phyloP scores from a whole-genome alignment of 2,797 vertebrate species.

The Mormyrops attenuatus region DNA sequence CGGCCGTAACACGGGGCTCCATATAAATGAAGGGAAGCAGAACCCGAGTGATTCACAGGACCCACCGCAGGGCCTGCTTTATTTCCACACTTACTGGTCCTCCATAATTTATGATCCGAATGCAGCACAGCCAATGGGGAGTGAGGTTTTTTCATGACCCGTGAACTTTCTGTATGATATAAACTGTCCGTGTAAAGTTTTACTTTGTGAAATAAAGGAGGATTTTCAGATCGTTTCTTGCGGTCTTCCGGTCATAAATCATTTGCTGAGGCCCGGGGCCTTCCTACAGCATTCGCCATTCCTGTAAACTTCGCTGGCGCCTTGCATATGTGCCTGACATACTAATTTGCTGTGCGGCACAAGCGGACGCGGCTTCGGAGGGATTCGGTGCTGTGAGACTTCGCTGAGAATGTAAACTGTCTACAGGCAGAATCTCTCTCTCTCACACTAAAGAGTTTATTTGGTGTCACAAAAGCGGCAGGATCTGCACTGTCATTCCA shows the following conservation, averaged over 20 bases:
- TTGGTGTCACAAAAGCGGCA: not conserved
- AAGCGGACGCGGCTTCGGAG: not conserved
- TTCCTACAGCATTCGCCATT: not conserved
- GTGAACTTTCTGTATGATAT: not conserved
- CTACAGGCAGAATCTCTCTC: not conserved
- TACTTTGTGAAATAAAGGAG: conserved; percentile 8
- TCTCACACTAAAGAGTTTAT: not conserved
- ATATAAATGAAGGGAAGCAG: not conserved
- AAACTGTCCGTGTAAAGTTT: not conserved
- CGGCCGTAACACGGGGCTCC: not conserved
- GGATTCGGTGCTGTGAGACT: not conserved
- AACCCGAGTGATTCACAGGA: not conserved
- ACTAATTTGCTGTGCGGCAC: not conserved
- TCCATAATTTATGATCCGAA: not conserved
- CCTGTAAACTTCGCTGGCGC: not conserved
- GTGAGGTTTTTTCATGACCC: not conserved
- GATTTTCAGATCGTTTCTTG: not conserved
- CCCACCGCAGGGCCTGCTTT: not conserved
- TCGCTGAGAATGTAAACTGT: not conserved
- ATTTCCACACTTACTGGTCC: not conserved
- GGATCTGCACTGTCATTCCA: not conserved
- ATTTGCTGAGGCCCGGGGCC: not conserved
- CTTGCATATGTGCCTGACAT: not conserved
- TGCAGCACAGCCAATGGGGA: not conserved
- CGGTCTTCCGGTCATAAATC: not conserved